phyloP scores from a whole-genome alignment of 1,140 invertebrate species.

The Drosophila chauvacae region DNA sequence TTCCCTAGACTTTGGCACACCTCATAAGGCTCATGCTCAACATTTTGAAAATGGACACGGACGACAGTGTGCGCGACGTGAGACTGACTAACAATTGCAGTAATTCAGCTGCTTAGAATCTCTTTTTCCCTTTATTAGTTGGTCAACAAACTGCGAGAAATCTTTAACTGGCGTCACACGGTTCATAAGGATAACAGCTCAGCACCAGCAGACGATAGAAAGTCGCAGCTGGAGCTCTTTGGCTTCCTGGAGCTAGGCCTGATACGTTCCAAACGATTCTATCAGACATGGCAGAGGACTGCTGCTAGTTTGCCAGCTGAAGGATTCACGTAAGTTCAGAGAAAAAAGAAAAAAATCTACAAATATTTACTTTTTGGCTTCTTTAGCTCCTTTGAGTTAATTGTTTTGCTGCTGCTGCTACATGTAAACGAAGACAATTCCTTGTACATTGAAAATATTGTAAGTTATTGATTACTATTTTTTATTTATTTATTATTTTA shows the following conservation, averaged over 20 bases:
- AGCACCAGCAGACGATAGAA: constrained; percentile 35
- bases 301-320: constrained; percentile 47
- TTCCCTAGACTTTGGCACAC: constrained; percentile 57
- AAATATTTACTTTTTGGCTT: not conserved
- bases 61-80: constrained; percentile 69
- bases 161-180: constrained; percentile 62
- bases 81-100: not conserved
- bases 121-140: constrained; percentile 43
- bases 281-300: constrained; percentile 71
- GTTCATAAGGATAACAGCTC: not conserved
- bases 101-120: not conserved
- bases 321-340: constrained; percentile 45
- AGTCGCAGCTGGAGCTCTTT: constrained; percentile 72
- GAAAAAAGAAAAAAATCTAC: not conserved
- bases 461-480: constrained; percentile 47
- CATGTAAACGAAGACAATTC: constrained; percentile 80
- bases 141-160: constrained; percentile 65
- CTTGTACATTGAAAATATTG: constrained; percentile 81
- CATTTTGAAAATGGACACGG: constrained; percentile 67
- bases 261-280: constrained; percentile 72
- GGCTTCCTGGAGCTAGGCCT: constrained; percentile 64
- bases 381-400: constrained; percentile 84
- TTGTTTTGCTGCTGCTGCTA: constrained; percentile 84
- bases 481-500: not conserved
- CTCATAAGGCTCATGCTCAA: constrained; percentile 73